phyloP scores from a whole-genome alignment of 1,140 invertebrate species.

The Solen grandis region DNA sequence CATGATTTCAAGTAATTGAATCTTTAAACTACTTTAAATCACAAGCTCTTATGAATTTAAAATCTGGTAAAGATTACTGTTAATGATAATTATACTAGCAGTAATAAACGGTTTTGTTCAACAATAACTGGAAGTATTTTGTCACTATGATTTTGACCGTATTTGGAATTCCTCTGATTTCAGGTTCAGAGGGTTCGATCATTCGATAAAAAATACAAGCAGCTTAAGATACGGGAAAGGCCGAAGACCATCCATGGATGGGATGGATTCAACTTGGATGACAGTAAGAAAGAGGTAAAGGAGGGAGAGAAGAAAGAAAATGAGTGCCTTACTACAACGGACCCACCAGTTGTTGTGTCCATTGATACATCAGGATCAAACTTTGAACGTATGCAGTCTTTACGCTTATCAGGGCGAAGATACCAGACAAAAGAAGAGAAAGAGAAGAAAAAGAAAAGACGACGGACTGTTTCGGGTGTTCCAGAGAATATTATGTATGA shows the following conservation, averaged over 20 bases:
- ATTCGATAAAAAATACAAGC: slow-evolving; percentile 72
- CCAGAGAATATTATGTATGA: slow-evolving; percentile 73
- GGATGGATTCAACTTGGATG: slow-evolving; percentile 59
- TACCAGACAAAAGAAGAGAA: slow-evolving; percentile 50
- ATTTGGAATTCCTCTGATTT: no score
- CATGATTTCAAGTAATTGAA: no score
- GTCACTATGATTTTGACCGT: no score
- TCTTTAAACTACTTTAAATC: no score
- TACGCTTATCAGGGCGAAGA: slow-evolving; percentile 65
- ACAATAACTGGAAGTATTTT: no score
- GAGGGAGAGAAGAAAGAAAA: slow-evolving; percentile 50
- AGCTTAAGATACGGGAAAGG: slow-evolving; percentile 58
- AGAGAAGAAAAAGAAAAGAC: slow-evolving; percentile 63
- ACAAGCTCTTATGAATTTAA: no score
- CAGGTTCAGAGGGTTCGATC: slow-evolving; percentile 60
- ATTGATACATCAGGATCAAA: slow-evolving; percentile 74
- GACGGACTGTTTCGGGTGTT: slow-evolving; percentile 72
- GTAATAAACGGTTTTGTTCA: no score
- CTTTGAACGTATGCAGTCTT: slow-evolving; percentile 74
- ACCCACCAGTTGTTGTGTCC: slow-evolving; percentile 61
- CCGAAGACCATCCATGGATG: slow-evolving; percentile 69
- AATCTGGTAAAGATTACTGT: no score
- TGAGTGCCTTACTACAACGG: slow-evolving; percentile 68
- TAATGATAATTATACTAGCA: no score
- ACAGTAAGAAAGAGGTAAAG: slow-evolving; percentile 41